phyloP scores from a whole-genome alignment of 2,888 invertebrate genomes.

The Cerceris ruficornis region DNA sequence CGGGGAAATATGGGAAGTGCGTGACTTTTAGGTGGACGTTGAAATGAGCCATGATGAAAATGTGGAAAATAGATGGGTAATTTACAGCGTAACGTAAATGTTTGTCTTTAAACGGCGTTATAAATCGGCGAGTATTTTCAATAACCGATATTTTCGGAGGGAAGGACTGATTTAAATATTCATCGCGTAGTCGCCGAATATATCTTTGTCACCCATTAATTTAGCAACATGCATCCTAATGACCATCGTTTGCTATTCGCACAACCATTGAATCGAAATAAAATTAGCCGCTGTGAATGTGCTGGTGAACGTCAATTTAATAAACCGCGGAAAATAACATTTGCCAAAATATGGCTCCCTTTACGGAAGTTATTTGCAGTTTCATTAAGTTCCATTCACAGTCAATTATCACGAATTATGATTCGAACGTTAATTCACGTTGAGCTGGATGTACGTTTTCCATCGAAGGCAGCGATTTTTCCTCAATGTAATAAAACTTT shows the following conservation, averaged over 20 bases:
- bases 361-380: background rate
- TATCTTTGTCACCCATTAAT: too few species aligned
- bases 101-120: too few species aligned
- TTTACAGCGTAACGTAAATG: too few species aligned
- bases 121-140: too few species aligned
- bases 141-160: too few species aligned
- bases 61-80: too few species aligned
- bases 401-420: background rate
- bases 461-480: too few species aligned
- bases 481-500: too few species aligned
- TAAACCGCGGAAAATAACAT: slow-evolving; percentile 3
- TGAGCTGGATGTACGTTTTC: background rate
- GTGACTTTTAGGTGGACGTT: background rate
- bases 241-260: slow-evolving; percentile 2
- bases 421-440: background rate
- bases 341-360: slow-evolving; percentile 1
- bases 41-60: too few species aligned
- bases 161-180: too few species aligned
- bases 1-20: background rate
- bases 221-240: background rate
- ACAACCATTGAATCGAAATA: slow-evolving; percentile 1
- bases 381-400: background rate
- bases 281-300: background rate
- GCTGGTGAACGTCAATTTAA: background rate
- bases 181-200: too few species aligned